Percentiles rank a stretch among this genome's conserved stretches.
phyloP scores from a whole-genome alignment of 2,113 vertebrate species.

The Menidia beryllina region DNA sequence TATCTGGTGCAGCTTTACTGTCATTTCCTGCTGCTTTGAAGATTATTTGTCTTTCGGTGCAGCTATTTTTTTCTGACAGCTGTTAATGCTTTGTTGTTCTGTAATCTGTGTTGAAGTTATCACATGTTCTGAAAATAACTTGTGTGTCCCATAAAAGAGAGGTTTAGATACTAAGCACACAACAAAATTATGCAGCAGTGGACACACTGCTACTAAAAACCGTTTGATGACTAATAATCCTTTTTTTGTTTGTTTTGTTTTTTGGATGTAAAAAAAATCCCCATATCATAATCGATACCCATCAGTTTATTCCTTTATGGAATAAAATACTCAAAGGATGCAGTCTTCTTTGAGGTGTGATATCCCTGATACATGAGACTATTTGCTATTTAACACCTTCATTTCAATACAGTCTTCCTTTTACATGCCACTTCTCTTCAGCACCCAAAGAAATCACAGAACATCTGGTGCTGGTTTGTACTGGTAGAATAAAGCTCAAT shows the following conservation, averaged over 20 bases:
- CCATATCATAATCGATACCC: no score
- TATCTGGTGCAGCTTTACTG: slow-evolving; percentile 3
- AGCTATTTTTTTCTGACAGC: slow-evolving; percentile 11
- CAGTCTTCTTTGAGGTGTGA: neutral
- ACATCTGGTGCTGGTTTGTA: slow-evolving; percentile 46
- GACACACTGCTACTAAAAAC: no score
- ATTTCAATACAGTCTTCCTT: slow-evolving; percentile 15
- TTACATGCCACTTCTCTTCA: slow-evolving; percentile 13
- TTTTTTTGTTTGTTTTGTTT: no score
- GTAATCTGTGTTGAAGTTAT: neutral
- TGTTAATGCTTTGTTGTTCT: neutral
- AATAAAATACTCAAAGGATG: no score
- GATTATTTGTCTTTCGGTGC: slow-evolving; percentile 10
- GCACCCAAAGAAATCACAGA: slow-evolving; percentile 41
- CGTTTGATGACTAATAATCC: no score
- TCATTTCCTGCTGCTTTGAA: slow-evolving; percentile 11
- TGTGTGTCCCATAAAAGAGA: neutral
- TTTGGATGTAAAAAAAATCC: no score
- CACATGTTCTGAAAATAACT: neutral
- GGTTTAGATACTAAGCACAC: neutral
- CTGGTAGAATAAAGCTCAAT: slow-evolving; percentile 37
- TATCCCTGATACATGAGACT: neutral
- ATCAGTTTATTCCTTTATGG: no score
- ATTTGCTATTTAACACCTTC: neutral
- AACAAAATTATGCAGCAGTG: neutral